Percentiles rank a stretch among this genome's conserved stretches.
Evolutionary conservation across 2,797 vertebrate species (phyloP).

Genomic region (Intellagama lesueurii): DNA sequence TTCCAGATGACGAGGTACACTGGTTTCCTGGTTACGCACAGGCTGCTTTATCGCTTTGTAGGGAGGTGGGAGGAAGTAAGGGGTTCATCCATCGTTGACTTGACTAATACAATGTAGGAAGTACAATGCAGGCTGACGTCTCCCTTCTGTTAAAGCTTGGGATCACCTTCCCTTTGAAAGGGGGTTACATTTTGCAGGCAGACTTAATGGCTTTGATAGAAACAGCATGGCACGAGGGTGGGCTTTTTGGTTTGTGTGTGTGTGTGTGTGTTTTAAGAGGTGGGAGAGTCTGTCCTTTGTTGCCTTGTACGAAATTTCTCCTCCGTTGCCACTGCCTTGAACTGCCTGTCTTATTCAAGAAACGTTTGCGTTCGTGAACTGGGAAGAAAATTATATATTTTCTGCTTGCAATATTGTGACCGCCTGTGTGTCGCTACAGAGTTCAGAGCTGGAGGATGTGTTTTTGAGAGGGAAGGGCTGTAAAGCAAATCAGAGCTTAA

Average conservation of each 20-base stretch:
- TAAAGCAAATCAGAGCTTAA: constrained; percentile 33
- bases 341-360: constrained; percentile 49
- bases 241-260: fast-evolving
- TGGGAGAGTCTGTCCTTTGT: constrained; percentile 5
- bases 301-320: constrained; percentile 45
- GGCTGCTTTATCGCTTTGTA: background rate
- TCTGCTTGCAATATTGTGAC: constrained; percentile 51
- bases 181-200: constrained; percentile 2
- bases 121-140: background rate
- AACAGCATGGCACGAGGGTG: fast-evolving
- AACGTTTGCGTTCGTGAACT: constrained; percentile 32
- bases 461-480: constrained; percentile 41
- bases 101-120: background rate
- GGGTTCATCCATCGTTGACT: constrained; percentile 27
- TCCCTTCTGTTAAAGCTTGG: background rate
- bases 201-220: background rate
- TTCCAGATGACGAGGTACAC: constrained; percentile 81
- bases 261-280: background rate
- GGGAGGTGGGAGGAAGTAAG: constrained; percentile 44
- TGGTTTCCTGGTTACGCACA: constrained; percentile 58
- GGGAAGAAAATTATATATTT: constrained; percentile 60
- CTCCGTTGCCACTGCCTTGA: background rate
- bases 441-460: constrained; percentile 46
- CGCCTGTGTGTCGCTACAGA: constrained; percentile 36
- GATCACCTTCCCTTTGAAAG: background rate